These are phyloP conservation scores for Papilio gigon DNA, from an alignment of 2,888 invertebrate species.

Conservation along the genomic window DNA sequence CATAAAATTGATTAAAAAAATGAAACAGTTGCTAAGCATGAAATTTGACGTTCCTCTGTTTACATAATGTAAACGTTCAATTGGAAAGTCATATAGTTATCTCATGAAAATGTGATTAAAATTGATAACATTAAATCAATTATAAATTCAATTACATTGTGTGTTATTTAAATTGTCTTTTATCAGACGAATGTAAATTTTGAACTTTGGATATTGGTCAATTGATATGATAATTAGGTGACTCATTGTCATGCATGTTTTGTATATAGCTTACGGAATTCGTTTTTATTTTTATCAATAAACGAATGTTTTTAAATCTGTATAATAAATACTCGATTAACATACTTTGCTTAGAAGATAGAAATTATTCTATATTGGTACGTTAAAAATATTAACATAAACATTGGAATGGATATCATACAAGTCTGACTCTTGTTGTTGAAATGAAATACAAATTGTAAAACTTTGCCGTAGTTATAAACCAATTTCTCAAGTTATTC, in stretches of 20 bases:
- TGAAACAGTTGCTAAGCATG: too few species aligned
- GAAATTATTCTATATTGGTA: neutral
- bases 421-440: too few species aligned
- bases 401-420: too few species aligned
- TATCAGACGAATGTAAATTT: constrained; percentile 5
- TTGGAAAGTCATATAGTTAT: neutral
- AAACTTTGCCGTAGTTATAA: neutral
- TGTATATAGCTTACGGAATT: constrained; percentile 4
- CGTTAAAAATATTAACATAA: neutral
- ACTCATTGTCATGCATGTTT: constrained; percentile 7
- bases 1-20: too few species aligned
- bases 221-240: constrained; percentile 12
- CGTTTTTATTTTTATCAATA: constrained; percentile 6
- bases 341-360: neutral
- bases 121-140: neutral
- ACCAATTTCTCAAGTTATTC: neutral
- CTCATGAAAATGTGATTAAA: constrained; percentile 1
- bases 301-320: neutral
- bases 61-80: neutral
- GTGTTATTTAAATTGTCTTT: constrained; percentile 4
- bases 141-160: neutral
- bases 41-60: neutral
- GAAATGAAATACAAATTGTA: too few species aligned
- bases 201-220: constrained; percentile 11
- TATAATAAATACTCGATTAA: neutral